These are phyloP conservation scores for Diadumene lineata DNA, from an alignment of 92 coral and sea anemone genomes.

Conservation along the genomic window DNA sequence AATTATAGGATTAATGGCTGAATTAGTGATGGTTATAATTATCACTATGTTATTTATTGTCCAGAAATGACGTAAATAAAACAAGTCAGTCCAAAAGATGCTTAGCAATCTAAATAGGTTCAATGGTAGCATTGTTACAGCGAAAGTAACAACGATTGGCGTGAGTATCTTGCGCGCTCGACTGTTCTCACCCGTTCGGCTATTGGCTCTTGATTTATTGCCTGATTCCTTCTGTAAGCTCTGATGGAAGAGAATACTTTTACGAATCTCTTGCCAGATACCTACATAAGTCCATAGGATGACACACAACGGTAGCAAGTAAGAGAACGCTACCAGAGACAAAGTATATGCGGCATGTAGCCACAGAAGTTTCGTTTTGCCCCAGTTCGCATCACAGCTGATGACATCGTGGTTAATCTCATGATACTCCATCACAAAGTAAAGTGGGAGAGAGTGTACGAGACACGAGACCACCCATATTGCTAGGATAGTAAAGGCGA, in stretches of 20 bases:
- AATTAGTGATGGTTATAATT: constrained; percentile 42
- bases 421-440: constrained; percentile 24
- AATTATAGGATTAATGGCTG: constrained; percentile 63
- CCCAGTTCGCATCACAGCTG: constrained; percentile 38
- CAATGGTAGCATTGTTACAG: constrained; percentile 51
- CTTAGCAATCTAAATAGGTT: constrained; percentile 39
- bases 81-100: constrained; percentile 36
- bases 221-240: constrained; percentile 27
- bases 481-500: constrained; percentile 14
- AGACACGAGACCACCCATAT: constrained; percentile 54
- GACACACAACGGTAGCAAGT: constrained; percentile 58
- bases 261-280: constrained; percentile 62
- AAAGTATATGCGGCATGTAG: constrained; percentile 39
- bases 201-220: background rate
- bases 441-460: constrained; percentile 46
- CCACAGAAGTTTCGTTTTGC: background rate
- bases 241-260: constrained; percentile 64
- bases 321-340: constrained; percentile 42
- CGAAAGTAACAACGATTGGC: constrained; percentile 66
- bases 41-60: constrained; percentile 50
- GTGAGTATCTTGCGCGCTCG: constrained; percentile 59
- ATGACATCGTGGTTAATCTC: background rate
- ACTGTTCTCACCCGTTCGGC: constrained; percentile 46
- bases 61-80: constrained; percentile 36
- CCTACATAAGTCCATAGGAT: constrained; percentile 68